These are phyloP conservation scores for Centroberyx gerrardi DNA, from an alignment of 2,797 vertebrate genomes.

Conservation along the genomic window DNA sequence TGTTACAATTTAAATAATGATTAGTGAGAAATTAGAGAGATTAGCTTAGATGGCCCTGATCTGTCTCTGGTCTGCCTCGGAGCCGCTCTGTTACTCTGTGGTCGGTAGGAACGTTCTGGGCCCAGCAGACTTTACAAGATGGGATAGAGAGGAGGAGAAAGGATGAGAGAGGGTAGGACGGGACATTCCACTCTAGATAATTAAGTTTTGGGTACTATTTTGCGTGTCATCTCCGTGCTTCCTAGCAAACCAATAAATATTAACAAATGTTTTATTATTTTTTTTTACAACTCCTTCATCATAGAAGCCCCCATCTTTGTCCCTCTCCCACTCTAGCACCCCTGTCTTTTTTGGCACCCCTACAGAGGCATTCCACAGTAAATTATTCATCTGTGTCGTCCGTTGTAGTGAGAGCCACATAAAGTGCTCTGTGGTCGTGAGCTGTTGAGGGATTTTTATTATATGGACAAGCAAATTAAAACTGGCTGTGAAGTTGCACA, in stretches of 20 bases:
- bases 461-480: constrained; percentile 63
- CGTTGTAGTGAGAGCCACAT: constrained; percentile 67
- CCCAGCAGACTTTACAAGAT: constrained; percentile 9
- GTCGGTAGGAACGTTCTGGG: constrained; percentile 33
- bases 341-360: constrained; percentile 59
- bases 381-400: constrained; percentile 68
- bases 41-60: constrained; percentile 41
- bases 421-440: constrained; percentile 57
- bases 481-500: constrained; percentile 58
- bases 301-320: constrained; percentile 13
- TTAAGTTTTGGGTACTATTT: constrained; percentile 2
- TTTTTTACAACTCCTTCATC: constrained; percentile 1
- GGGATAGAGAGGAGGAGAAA: background rate
- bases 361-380: constrained; percentile 70
- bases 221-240: constrained; percentile 26
- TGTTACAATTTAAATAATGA: constrained; percentile 55
- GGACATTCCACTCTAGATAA: constrained; percentile 31
- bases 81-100: constrained; percentile 37
- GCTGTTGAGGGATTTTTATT: constrained; percentile 53
- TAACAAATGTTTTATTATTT: constrained; percentile 35
- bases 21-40: constrained; percentile 21
- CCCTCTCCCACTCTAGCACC: constrained; percentile 31
- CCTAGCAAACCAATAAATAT: constrained; percentile 10
- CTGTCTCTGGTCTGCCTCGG: constrained; percentile 5
- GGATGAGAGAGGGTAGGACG: background rate